Conservation (phyloP, 2,888 invertebrate genomes). For the Portevinia maculata region DNA sequence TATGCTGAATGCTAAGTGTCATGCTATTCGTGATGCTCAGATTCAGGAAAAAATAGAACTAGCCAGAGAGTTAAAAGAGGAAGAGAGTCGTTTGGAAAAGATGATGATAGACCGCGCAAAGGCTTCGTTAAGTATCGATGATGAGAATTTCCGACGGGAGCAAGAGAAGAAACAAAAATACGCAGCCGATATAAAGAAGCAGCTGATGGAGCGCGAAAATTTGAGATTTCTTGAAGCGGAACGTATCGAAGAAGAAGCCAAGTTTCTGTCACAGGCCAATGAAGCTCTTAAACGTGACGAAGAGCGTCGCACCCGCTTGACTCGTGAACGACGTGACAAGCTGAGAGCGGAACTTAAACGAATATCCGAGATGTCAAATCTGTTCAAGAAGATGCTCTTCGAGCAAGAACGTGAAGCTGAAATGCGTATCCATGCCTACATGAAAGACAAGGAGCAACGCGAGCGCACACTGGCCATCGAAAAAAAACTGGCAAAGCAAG, state of each 20-base stretch:
- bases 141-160: slow-evolving; percentile 77
- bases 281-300: slow-evolving; percentile 79
- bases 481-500: slow-evolving; percentile 79
- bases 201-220: slow-evolving; percentile 80
- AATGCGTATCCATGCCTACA: slow-evolving; percentile 81
- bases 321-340: slow-evolving; percentile 78
- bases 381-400: slow-evolving; percentile 80
- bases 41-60: slow-evolving; percentile 85
- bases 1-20: slow-evolving; percentile 92
- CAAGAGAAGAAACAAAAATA: slow-evolving; percentile 78
- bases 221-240: slow-evolving; percentile 81
- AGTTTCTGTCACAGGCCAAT: slow-evolving; percentile 78
- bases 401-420: slow-evolving; percentile 82
- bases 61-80: slow-evolving; percentile 78
- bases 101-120: slow-evolving; percentile 80
- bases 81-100: slow-evolving; percentile 80
- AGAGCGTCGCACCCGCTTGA: slow-evolving; percentile 77
- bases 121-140: slow-evolving; percentile 79
- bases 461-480: slow-evolving; percentile 79
- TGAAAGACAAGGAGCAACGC: slow-evolving; percentile 80
- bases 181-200: slow-evolving; percentile 80
- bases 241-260: slow-evolving; percentile 81
- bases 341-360: slow-evolving; percentile 80
- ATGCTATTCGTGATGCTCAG: slow-evolving; percentile 93
- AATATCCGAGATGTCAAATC: slow-evolving; percentile 79